phyloP scores from a whole-genome alignment of 2,797 vertebrate genomes.

The Gymnothorax reevesii region DNA sequence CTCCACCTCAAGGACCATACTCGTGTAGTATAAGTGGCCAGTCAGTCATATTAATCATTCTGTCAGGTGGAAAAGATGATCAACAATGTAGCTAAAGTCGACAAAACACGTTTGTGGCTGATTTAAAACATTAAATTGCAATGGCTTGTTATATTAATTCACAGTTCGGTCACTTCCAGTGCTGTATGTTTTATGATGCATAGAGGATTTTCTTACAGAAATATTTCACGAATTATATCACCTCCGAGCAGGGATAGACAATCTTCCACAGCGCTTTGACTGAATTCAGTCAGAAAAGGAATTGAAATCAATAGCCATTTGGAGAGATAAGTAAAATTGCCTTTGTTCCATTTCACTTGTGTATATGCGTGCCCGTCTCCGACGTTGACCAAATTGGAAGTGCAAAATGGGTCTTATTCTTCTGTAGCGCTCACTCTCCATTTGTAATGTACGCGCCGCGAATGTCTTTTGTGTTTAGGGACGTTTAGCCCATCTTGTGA shows the following conservation, averaged over 20 bases:
- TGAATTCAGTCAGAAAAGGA: not conserved
- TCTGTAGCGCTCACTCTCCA: slow-evolving; percentile 17
- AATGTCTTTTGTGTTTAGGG: not conserved
- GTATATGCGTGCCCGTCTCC: not conserved
- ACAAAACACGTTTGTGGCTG: not conserved
- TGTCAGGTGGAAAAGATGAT: not conserved
- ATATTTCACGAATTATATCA: not conserved
- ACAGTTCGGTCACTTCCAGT: not conserved
- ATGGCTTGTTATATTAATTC: not conserved
- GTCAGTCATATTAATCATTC: not conserved
- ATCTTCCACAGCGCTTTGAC: not conserved
- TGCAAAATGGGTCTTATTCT: not conserved
- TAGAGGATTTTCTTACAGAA: not conserved
- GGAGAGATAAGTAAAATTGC: not conserved
- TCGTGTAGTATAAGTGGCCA: not conserved
- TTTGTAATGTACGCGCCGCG: slow-evolving; percentile 26
- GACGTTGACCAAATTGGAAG: not conserved
- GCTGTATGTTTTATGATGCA: not conserved
- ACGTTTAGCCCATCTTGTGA: not conserved
- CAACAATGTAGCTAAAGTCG: not conserved
- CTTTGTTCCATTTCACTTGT: slow-evolving; percentile 48
- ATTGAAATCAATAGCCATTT: slow-evolving; percentile 17
- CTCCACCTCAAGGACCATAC: too few species aligned
- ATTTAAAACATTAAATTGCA: not conserved
- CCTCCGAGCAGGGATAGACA: not conserved